Evolutionary conservation across 2,797 vertebrate species (phyloP).

Genomic region (Xenopus petersii): DNA sequence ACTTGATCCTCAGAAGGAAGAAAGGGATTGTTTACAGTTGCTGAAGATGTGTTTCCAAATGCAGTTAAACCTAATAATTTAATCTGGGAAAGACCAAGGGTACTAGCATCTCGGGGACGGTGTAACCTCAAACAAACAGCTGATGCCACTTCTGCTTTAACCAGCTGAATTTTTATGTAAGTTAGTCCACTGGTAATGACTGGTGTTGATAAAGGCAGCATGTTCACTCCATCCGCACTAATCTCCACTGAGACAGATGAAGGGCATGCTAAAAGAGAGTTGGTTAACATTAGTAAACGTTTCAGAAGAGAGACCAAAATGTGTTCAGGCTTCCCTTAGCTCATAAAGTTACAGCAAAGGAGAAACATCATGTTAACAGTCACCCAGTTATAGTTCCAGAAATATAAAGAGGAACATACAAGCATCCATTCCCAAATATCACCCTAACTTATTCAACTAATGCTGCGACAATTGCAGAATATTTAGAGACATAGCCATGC

Average conservation of each 20-base stretch:
- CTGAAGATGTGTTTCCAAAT: slow-evolving; percentile 95
- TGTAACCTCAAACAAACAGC: slow-evolving; percentile 94
- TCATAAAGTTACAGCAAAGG: too few species aligned
- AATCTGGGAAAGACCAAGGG: slow-evolving; percentile 93
- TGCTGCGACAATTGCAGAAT: too few species aligned
- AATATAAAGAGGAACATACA: too few species aligned
- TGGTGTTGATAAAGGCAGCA: slow-evolving; percentile 93
- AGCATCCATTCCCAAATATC: too few species aligned
- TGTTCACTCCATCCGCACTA: slow-evolving; percentile 94
- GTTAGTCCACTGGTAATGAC: slow-evolving; percentile 95
- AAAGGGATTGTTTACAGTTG: slow-evolving; percentile 96
- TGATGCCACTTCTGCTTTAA: slow-evolving; percentile 95
- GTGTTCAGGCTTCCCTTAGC: too few species aligned
- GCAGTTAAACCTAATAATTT: slow-evolving; percentile 94
- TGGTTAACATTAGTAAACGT: slow-evolving; percentile 15
- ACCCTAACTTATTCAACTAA: too few species aligned
- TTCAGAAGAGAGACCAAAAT: too few species aligned
- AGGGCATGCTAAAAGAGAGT: slow-evolving; percentile 79
- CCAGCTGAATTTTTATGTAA: slow-evolving; percentile 97
- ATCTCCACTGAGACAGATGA: slow-evolving; percentile 98
- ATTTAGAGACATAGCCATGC: too few species aligned
- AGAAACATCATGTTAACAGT: too few species aligned
- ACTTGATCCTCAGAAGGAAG: slow-evolving; percentile 98
- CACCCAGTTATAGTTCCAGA: too few species aligned
- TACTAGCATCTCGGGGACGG: slow-evolving; percentile 93